A percentile compares a stretch with the other conserved stretches of the same genome.
These are phyloP conservation scores for Spicauda simplicius DNA, from an alignment of 2,888 invertebrate species.

Conservation along the genomic window DNA sequence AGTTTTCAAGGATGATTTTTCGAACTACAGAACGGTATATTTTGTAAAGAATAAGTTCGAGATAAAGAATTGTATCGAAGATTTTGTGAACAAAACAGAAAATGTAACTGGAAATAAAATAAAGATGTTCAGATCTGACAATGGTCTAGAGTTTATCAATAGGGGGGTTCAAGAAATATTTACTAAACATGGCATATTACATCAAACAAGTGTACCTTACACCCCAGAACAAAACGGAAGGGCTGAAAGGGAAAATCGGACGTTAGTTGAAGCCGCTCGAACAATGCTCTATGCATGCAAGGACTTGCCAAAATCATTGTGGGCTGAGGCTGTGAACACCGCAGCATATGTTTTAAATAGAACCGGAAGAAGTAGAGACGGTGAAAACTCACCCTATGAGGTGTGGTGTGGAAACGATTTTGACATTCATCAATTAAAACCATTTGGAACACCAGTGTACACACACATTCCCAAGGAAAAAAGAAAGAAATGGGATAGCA, in stretches of 20 bases:
- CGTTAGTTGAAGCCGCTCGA: background rate
- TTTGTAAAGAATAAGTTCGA: conserved; percentile 1
- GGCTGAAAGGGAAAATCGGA: background rate
- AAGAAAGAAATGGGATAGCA: too few species aligned
- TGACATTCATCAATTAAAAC: conserved; percentile 2
- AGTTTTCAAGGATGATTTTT: too few species aligned
- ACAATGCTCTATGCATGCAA: too few species aligned
- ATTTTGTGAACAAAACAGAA: conserved; percentile 33
- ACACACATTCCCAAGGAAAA: background rate
- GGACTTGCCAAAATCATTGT: conserved; percentile 8
- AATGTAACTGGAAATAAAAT: conserved; percentile 27
- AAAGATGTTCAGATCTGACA: conserved; percentile 35
- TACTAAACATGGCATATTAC: conserved; percentile 28
- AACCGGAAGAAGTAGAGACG: background rate
- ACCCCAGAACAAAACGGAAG: conserved; percentile 14
- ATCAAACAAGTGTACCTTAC: conserved; percentile 38
- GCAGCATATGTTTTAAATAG: conserved; percentile 1
- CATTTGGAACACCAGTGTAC: conserved; percentile 11
- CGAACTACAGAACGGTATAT: background rate
- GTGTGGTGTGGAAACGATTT: background rate
- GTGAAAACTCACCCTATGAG: conserved; percentile 3
- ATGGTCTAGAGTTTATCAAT: conserved; percentile 40
- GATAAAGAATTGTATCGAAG: background rate
- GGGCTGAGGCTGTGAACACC: too few species aligned
- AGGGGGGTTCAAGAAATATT: conserved; percentile 35